A percentile compares a stretch with the other conserved stretches of the same genome.
Conservation (phyloP, 2,797 vertebrate genomes). For the Anomalospiza imberbis region DNA sequence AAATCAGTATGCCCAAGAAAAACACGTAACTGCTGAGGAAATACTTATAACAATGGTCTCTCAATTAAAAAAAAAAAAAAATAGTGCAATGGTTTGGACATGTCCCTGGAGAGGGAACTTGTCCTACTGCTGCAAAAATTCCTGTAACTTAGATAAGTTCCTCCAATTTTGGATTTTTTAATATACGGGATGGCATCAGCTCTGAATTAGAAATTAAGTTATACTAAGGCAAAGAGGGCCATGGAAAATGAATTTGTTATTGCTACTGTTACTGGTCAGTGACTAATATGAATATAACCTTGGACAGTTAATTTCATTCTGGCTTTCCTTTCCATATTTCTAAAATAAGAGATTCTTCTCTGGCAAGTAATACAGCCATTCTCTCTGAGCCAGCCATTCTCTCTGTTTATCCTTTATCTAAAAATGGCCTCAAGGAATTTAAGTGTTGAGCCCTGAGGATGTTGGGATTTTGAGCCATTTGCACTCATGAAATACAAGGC, state of each 20-base stretch:
- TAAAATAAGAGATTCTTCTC: background rate
- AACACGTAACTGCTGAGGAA: background rate
- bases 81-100: background rate
- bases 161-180: background rate
- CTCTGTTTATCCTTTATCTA: background rate
- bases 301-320: background rate
- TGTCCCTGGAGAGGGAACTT: background rate
- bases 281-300: background rate
- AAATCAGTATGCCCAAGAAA: background rate
- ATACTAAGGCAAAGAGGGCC: background rate
- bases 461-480: constrained; percentile 59
- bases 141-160: background rate
- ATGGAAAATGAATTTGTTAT: background rate
- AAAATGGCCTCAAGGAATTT: background rate
- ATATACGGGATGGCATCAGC: background rate
- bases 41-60: background rate
- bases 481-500: constrained; percentile 51
- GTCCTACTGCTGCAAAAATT: background rate
- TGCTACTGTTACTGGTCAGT: background rate
- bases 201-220: background rate
- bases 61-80: background rate
- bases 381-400: background rate
- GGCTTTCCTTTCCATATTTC: constrained; percentile 18
- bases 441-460: constrained; percentile 19
- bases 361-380: background rate